A percentile compares a stretch with the other conserved stretches of the same genome.
Evolutionary conservation across 2,888 invertebrate genomes (phyloP).

Genomic region (Conus canariensis): DNA sequence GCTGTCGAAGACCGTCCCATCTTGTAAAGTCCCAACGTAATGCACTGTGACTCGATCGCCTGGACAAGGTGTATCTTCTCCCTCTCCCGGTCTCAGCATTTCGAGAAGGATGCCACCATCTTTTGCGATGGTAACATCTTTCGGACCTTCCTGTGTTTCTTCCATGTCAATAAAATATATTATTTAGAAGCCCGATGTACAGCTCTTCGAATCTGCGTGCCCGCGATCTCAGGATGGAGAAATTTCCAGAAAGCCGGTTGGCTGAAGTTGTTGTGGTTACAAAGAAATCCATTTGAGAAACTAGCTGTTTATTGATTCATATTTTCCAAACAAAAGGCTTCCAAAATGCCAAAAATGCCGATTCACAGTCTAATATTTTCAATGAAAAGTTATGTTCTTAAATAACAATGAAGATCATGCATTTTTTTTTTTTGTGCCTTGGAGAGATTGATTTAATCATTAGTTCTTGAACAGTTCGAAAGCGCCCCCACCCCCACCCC

Average conservation of each 20-base stretch:
- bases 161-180: neutral
- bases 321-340: no score
- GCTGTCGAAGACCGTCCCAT: conserved; percentile 95
- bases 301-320: neutral
- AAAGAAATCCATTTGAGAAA: neutral
- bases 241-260: conserved; percentile 16
- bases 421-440: no score
- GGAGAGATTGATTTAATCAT: no score
- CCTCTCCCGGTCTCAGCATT: conserved; percentile 83
- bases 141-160: neutral
- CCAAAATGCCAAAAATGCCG: no score
- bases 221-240: neutral
- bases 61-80: conserved; percentile 84
- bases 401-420: no score
- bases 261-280: neutral
- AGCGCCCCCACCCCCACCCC: no score
- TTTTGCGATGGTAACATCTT: conserved; percentile 60
- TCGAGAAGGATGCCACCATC: conserved; percentile 91
- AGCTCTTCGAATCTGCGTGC: neutral
- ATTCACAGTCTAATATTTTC: no score
- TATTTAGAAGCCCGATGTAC: neutral
- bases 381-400: no score
- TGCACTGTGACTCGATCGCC: conserved; percentile 90
- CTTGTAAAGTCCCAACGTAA: conserved; percentile 91
- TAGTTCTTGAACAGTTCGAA: no score